phyloP scores from a whole-genome alignment of 1,140 invertebrate genomes.

The Drosophila takahashii region DNA sequence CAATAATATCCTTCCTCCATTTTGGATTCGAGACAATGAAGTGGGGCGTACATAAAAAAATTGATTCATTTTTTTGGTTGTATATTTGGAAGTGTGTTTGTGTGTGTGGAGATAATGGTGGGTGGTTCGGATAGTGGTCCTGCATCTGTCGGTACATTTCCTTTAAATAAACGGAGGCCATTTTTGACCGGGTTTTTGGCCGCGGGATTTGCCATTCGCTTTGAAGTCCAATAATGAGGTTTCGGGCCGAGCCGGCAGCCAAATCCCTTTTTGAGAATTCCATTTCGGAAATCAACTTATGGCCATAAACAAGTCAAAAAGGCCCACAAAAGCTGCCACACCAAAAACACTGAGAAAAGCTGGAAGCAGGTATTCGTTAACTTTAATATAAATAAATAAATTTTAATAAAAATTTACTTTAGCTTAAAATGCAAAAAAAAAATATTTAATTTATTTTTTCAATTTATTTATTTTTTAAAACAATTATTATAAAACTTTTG shows the following conservation, averaged over 20 bases:
- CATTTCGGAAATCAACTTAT: conserved; percentile 76
- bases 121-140: neutral
- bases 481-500: no score
- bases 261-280: conserved; percentile 68
- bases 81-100: neutral
- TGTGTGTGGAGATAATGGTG: conserved; percentile 21
- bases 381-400: no score
- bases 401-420: neutral
- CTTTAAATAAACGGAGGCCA: conserved; percentile 37
- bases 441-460: no score
- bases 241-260: conserved; percentile 23
- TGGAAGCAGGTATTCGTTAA: neutral
- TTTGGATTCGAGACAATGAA: conserved; percentile 35
- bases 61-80: conserved; percentile 21
- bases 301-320: conserved; percentile 76
- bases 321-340: conserved; percentile 53
- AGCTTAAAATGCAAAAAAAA: no score
- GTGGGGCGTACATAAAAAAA: conserved; percentile 22
- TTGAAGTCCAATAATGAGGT: conserved; percentile 38
- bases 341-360: conserved; percentile 13
- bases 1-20: conserved; percentile 47
- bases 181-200: conserved; percentile 39
- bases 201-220: conserved; percentile 45
- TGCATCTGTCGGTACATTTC: conserved; percentile 23
- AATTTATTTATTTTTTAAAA: no score